Evolutionary conservation across 64 coral and sea anemone species (phyloP).

Genomic region (Anthopleura sola): DNA sequence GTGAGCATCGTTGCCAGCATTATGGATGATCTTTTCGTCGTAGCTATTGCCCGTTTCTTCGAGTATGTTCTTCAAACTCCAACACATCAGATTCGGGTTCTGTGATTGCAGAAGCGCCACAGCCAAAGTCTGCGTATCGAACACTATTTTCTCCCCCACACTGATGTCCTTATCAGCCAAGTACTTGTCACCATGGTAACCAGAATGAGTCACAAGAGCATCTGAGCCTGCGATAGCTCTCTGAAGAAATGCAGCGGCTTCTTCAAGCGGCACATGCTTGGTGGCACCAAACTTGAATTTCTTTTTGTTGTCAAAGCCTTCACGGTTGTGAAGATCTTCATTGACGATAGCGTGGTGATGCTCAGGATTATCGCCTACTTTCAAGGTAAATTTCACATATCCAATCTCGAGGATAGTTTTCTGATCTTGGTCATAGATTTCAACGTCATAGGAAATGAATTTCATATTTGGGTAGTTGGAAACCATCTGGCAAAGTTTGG

Average conservation of each 20-base stretch:
- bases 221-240: not conserved
- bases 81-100: not conserved
- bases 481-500: too few relatives aligned
- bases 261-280: not conserved
- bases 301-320: not conserved
- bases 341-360: too few relatives aligned
- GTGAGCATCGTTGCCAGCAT: not conserved
- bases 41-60: not conserved
- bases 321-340: not conserved
- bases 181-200: not conserved
- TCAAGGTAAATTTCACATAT: too few relatives aligned
- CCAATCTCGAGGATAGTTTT: too few relatives aligned
- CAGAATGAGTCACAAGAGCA: not conserved
- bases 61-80: not conserved
- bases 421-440: too few relatives aligned
- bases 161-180: not conserved
- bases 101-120: not conserved
- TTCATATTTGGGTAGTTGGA: too few relatives aligned
- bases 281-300: not conserved
- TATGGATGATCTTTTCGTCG: not conserved
- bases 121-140: not conserved
- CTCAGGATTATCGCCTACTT: too few relatives aligned
- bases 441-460: too few relatives aligned
- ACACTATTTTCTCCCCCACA: not conserved
- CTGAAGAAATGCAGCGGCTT: not conserved